Evolutionary conservation across 2,888 invertebrate species (phyloP).

Genomic region (Tenthredo livida): DNA sequence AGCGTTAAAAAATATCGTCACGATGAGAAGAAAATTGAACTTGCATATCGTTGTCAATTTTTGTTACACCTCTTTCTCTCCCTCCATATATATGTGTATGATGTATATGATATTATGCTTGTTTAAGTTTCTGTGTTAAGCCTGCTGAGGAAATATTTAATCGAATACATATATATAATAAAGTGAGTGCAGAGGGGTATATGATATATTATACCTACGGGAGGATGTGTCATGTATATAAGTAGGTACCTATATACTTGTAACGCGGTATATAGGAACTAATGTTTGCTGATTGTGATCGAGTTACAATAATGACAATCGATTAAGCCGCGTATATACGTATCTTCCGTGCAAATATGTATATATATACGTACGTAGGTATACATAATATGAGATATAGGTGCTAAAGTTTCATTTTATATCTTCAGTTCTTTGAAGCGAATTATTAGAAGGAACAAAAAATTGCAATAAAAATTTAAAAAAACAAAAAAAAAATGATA

Average conservation of each 20-base stretch:
- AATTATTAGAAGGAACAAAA: neutral
- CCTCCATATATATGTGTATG: too few relatives aligned
- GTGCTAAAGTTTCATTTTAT: neutral
- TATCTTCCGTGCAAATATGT: neutral
- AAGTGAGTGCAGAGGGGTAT: neutral
- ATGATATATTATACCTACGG: neutral
- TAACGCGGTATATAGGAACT: neutral
- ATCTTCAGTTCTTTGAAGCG: neutral
- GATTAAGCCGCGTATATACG: neutral
- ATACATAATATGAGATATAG: neutral
- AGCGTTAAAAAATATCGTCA: neutral
- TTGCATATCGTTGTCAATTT: neutral
- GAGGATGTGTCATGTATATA: neutral
- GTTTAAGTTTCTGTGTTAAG: neutral
- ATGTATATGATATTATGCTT: neutral
- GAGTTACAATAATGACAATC: neutral
- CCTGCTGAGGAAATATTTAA: neutral
- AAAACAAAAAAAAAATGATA: slow-evolving; percentile 29
- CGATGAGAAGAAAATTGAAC: neutral
- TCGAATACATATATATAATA: neutral
- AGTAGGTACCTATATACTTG: too few relatives aligned
- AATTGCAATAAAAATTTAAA: neutral
- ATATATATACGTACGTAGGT: neutral
- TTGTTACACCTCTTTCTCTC: neutral
- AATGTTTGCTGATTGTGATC: neutral